Base-by-base conservation (phyloP, 1,140 invertebrate species). In the Solenopsis invicta region DNA sequence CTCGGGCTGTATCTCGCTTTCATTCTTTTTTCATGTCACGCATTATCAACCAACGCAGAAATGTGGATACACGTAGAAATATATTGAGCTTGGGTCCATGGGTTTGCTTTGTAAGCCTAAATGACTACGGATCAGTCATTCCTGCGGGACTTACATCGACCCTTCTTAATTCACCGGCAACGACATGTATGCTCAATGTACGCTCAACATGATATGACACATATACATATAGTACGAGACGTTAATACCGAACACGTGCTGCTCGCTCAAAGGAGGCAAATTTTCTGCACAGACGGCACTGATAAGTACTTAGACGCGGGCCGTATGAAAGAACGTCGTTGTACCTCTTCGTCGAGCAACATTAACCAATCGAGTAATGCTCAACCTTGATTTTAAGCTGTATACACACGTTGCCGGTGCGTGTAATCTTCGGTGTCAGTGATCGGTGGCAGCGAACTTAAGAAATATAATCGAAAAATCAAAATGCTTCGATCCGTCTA, bases 241-340 rank as follows among this genome's bases (percentile, higher is more conserved):
- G 29, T 56, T 84, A 84, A 84, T 62, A 48, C 24, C 24, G 54
- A 74, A 75, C 69, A 75, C 80, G 80, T 82, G 80, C 48, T 69
- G 77, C 21, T 56, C 34, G 18, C 29, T 59, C 41, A 29, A 48
- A 54, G 37, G 69, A 48, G 54, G 13, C 74, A 74, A 61, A 84
- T 75, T 84, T 84, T 84, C 80, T 84, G 80, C 69, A 50, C 59
- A 84, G 80, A 84, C 80, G 69, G 69, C 80, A 84, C 80, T 84
- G 80, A 84, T 84, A 84, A 84, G 67, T 52, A 52, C 66, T 45
- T 59, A 18, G 5, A 72, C 1, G 2, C 24, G 16, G 52, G 13
- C 45, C 54, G 41, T 62, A 37, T 84, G 69, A 84, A 84, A 84
- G 69, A 84, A 75, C 80, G 37, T 61, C 80, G 41, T 75, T 84